phyloP scores from a whole-genome alignment of 2,797 vertebrate species.

The Hephaestus fuliginosus region DNA sequence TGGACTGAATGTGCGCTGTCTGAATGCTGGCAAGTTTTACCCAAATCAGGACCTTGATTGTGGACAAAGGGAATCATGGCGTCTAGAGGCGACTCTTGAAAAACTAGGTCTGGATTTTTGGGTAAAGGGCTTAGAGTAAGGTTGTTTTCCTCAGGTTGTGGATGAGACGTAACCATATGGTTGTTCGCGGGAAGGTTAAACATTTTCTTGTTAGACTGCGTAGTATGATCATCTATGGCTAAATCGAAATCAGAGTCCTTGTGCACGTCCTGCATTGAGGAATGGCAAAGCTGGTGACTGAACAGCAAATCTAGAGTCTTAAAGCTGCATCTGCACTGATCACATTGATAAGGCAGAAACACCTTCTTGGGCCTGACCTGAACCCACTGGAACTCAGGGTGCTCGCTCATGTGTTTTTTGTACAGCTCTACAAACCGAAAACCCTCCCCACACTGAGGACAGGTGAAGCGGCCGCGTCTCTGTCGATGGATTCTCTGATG shows the following conservation, averaged over 20 bases:
- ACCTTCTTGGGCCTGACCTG: slow-evolving; percentile 64
- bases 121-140: neutral
- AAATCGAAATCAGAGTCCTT: slow-evolving; percentile 58
- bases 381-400: slow-evolving; percentile 80
- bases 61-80: slow-evolving; percentile 28
- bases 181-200: neutral
- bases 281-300: slow-evolving; percentile 84
- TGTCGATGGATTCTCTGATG: slow-evolving; percentile 87
- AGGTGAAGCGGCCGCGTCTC: slow-evolving; percentile 82
- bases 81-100: neutral
- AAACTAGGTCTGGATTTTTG: slow-evolving; percentile 19
- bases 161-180: neutral
- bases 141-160: slow-evolving; percentile 17
- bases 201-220: slow-evolving; percentile 14
- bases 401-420: slow-evolving; percentile 83
- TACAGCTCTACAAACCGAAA: slow-evolving; percentile 84
- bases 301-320: slow-evolving; percentile 83
- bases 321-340: slow-evolving; percentile 82
- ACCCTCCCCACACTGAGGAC: slow-evolving; percentile 80
- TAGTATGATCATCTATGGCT: slow-evolving; percentile 42
- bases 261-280: slow-evolving; percentile 53
- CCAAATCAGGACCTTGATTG: slow-evolving; percentile 16
- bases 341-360: slow-evolving; percentile 84
- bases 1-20: slow-evolving; percentile 9
- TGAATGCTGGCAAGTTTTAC: neutral